Evolutionary conservation across 1,140 invertebrate species (phyloP).

Genomic region (Vanessa atalanta): DNA sequence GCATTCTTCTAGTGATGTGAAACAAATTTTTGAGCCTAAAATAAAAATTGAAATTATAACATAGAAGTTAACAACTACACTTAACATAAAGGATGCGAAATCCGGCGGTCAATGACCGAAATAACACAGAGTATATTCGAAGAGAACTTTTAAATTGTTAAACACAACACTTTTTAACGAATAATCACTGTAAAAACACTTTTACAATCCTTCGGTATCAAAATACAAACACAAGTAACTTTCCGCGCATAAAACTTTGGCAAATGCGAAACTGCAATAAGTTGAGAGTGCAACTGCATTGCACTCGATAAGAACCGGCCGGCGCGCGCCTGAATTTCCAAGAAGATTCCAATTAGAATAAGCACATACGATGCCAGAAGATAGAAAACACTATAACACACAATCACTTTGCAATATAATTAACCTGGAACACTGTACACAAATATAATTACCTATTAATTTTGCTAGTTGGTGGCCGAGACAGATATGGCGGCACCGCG

Average conservation of each 20-base stretch:
- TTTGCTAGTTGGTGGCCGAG: conserved; percentile 86
- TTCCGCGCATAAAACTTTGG: conserved; percentile 79
- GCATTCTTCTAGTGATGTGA: conserved; percentile 76
- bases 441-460: conserved; percentile 81
- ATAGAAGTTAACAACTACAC: conserved; percentile 67
- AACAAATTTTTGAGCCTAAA: conserved; percentile 71
- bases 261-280: conserved; percentile 80
- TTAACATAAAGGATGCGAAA: conserved; percentile 75
- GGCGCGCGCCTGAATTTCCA: conserved; percentile 78
- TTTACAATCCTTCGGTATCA: conserved; percentile 62
- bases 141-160: conserved; percentile 69
- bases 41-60: conserved; percentile 57
- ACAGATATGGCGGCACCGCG: conserved; percentile 82
- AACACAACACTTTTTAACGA: conserved; percentile 70
- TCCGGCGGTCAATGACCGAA: conserved; percentile 81
- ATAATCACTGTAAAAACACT: conserved; percentile 74
- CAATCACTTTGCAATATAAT: conserved; percentile 66
- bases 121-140: conserved; percentile 77
- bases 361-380: conserved; percentile 58
- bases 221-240: conserved; percentile 75
- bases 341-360: conserved; percentile 76
- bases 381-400: conserved; percentile 68
- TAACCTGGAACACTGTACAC: conserved; percentile 70
- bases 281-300: conserved; percentile 80
- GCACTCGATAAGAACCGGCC: conserved; percentile 81